phyloP scores from a whole-genome alignment of 2,888 invertebrate genomes.

The Nomada goodeniana region DNA sequence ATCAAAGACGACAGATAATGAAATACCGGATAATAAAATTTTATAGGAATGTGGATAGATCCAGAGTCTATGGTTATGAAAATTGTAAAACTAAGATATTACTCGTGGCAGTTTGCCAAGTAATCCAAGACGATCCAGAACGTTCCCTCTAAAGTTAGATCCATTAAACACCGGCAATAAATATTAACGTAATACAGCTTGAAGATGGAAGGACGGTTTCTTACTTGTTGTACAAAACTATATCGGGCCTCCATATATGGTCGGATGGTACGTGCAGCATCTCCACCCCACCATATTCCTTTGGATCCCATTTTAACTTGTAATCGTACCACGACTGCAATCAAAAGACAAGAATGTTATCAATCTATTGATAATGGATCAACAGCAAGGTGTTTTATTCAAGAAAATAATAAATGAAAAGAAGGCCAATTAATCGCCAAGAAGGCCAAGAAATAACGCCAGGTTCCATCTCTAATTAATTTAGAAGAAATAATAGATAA shows the following conservation, averaged over 20 bases:
- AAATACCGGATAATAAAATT: background rate
- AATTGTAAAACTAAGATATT: constrained; percentile 21
- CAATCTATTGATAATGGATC: too few relatives aligned
- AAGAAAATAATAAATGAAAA: too few relatives aligned
- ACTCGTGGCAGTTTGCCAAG: constrained; percentile 25
- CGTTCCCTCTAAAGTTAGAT: background rate
- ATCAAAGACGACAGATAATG: background rate
- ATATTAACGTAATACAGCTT: constrained; percentile 1
- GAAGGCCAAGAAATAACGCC: too few relatives aligned
- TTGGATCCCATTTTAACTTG: constrained; percentile 94
- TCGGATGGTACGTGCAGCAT: constrained; percentile 94
- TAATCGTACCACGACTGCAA: constrained; percentile 94
- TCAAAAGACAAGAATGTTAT: constrained; percentile 42
- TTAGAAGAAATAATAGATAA: too few relatives aligned
- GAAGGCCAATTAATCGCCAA: too few relatives aligned
- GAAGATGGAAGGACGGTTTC: constrained; percentile 69
- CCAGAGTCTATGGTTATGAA: background rate
- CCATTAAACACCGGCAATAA: background rate
- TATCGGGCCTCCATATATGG: constrained; percentile 93
- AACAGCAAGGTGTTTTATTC: too few relatives aligned
- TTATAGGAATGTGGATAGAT: background rate
- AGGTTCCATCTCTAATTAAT: too few relatives aligned
- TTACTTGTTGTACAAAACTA: constrained; percentile 93
- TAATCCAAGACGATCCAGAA: background rate
- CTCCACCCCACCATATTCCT: constrained; percentile 93